phyloP scores from a whole-genome alignment of 1,140 invertebrate genomes.

The Alviniconcha marisindica region DNA sequence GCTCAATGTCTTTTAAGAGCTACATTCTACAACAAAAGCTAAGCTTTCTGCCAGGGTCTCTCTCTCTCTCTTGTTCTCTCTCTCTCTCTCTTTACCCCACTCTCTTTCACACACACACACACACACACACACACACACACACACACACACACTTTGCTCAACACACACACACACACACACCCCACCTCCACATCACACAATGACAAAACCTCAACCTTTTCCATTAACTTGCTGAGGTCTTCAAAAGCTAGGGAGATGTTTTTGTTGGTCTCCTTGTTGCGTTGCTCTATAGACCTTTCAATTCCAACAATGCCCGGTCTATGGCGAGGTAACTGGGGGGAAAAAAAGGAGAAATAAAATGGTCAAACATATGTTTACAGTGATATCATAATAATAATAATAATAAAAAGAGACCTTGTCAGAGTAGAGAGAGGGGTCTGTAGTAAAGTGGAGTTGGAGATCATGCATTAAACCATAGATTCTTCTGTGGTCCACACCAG shows the following conservation, averaged over 20 bases:
- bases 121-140: neutral
- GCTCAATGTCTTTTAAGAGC: too few relatives aligned
- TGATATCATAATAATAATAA: too few relatives aligned
- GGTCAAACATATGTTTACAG: neutral
- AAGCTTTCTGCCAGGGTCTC: too few relatives aligned
- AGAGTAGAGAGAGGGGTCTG: too few relatives aligned
- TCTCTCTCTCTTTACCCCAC: too few relatives aligned
- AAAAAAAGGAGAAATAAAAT: neutral
- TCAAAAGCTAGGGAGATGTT: constrained; percentile 96
- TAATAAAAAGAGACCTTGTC: too few relatives aligned
- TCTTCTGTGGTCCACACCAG: too few relatives aligned
- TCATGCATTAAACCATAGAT: too few relatives aligned
- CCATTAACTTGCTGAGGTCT: constrained; percentile 95
- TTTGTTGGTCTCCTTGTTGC: constrained; percentile 92
- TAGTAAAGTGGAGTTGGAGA: too few relatives aligned
- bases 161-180: neutral
- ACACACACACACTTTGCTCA: neutral
- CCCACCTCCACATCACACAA: neutral
- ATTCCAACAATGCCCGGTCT: constrained; percentile 93
- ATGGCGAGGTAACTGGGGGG: constrained; percentile 54
- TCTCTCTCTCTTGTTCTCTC: too few relatives aligned
- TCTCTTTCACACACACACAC: neutral
- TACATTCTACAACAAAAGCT: too few relatives aligned
- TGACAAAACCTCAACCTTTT: constrained; percentile 80
- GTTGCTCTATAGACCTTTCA: constrained; percentile 92